A percentile compares a stretch with the other conserved stretches of the same genome.
phyloP scores from a whole-genome alignment of 2,113 vertebrate genomes.

The Hymenochirus boettgeri region DNA sequence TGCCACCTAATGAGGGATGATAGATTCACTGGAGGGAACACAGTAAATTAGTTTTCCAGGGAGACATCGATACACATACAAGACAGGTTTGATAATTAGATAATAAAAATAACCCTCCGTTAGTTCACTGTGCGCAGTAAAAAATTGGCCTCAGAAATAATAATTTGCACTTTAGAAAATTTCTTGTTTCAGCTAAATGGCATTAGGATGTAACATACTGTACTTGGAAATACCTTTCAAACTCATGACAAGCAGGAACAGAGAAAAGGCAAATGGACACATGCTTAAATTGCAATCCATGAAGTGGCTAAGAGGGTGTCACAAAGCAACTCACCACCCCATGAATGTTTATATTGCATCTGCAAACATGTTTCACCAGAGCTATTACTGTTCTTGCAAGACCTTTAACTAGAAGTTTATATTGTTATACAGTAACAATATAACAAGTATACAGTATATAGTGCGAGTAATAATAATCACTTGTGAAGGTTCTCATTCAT shows the following conservation, averaged over 20 bases:
- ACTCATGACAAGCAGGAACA: background rate
- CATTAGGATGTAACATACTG: background rate
- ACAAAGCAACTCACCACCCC: background rate
- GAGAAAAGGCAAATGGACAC: background rate
- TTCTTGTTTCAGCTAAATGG: background rate
- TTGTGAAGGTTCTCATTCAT: too few species aligned
- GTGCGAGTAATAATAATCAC: too few species aligned
- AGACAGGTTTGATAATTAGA: conserved; percentile 19
- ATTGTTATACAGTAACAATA: too few species aligned
- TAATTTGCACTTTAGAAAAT: conserved; percentile 1
- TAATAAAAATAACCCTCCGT: background rate
- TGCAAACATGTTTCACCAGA: background rate
- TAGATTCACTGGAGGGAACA: conserved; percentile 24
- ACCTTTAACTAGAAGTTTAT: too few species aligned
- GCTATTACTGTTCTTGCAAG: too few species aligned
- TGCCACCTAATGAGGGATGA: conserved; percentile 1
- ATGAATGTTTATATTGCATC: background rate
- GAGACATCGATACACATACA: conserved; percentile 12
- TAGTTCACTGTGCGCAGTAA: conserved; percentile 10
- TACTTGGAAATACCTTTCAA: background rate
- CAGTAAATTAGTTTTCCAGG: conserved; percentile 24
- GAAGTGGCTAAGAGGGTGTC: background rate
- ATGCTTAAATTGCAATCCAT: background rate
- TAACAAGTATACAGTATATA: too few species aligned
- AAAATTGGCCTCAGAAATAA: background rate